Percentiles rank a stretch among this genome's conserved stretches.
Conservation (phyloP, 2,113 vertebrate species). For the Phylloscopus trochilus region DNA sequence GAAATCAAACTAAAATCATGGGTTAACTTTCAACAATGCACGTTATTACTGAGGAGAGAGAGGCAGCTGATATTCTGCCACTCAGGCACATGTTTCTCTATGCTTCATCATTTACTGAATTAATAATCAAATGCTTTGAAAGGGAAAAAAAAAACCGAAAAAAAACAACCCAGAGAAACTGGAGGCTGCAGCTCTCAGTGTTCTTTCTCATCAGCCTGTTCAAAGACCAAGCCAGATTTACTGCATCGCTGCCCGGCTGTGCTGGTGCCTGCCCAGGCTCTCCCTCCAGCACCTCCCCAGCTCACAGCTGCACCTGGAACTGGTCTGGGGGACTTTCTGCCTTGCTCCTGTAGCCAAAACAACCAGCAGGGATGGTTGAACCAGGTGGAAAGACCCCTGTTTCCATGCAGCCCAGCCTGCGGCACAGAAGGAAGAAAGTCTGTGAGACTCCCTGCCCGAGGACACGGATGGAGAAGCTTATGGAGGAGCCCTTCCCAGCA, state of each 20-base stretch:
- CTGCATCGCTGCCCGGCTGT: rapidly evolving
- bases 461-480: not conserved
- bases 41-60: not conserved
- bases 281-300: not conserved
- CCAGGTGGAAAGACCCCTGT: not conserved
- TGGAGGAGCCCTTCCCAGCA: not conserved
- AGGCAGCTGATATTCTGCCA: not conserved
- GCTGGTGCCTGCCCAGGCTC: not conserved
- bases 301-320: not conserved
- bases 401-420: not conserved
- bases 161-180: not conserved
- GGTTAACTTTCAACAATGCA: not conserved
- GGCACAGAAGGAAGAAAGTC: not conserved
- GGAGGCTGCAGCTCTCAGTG: not conserved
- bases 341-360: not conserved
- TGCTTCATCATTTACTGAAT: not conserved
- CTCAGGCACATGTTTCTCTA: not conserved
- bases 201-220: not conserved
- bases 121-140: constrained; percentile 16
- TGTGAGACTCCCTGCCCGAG: rapidly evolving
- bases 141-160: not conserved
- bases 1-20: not conserved
- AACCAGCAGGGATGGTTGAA: not conserved
- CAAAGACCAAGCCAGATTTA: not conserved
- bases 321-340: not conserved